These are phyloP conservation scores for Siniperca scherzeri DNA, from an alignment of 2,797 vertebrate genomes.

Conservation along the genomic window DNA sequence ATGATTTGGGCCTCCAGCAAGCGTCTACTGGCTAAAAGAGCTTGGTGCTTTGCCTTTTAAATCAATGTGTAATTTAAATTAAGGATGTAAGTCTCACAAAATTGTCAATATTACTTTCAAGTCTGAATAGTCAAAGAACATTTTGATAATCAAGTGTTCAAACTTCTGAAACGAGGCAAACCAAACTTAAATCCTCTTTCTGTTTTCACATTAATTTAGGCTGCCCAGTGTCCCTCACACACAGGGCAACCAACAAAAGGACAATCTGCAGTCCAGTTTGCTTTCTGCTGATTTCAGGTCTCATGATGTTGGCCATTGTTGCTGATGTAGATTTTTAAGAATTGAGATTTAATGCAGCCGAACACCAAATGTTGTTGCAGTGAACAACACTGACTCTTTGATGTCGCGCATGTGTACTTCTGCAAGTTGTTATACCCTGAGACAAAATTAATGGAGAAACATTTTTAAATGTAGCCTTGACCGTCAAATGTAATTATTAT, in stretches of 20 bases:
- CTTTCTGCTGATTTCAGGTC: constrained; percentile 2
- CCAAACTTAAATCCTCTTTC: neutral
- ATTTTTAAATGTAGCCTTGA: neutral
- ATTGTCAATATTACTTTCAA: neutral
- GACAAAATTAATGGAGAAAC: neutral
- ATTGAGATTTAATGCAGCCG: neutral
- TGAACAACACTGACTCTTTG: neutral
- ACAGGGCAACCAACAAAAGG: neutral
- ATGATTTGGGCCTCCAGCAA: neutral
- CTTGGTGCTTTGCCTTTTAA: neutral
- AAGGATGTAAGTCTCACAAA: neutral
- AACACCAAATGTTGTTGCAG: neutral
- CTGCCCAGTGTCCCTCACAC: neutral
- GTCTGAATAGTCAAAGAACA: neutral
- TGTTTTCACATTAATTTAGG: neutral
- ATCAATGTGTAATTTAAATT: constrained; percentile 8
- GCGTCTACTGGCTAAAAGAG: neutral
- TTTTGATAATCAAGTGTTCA: neutral
- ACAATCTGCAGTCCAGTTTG: neutral
- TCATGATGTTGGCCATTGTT: neutral
- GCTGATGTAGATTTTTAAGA: neutral
- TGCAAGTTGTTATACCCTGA: neutral
- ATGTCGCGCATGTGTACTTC: neutral
- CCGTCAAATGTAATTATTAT: neutral
- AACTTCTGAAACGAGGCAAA: neutral